A percentile compares a stretch with the other conserved stretches of the same genome.
These are phyloP conservation scores for Pteruthius melanotis DNA, from an alignment of 2,113 vertebrate genomes.

Conservation along the genomic window DNA sequence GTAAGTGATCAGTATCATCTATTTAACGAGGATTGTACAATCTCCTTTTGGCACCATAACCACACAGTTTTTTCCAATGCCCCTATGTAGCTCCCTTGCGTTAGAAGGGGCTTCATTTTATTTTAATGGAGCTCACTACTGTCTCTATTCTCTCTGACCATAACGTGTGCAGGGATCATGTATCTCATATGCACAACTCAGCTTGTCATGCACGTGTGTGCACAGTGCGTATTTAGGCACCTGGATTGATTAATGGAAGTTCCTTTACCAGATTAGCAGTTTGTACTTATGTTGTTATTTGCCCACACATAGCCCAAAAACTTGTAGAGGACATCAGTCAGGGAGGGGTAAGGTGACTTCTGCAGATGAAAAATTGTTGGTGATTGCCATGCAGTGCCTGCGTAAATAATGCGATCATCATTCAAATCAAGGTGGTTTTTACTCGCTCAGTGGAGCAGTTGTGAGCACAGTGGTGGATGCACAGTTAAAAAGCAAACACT, in stretches of 20 bases:
- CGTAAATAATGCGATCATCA: not conserved
- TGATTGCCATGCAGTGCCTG: not conserved
- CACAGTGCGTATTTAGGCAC: not conserved
- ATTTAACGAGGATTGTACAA: not conserved
- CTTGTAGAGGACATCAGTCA: not conserved
- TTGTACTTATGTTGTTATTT: not conserved
- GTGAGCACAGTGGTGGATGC: not conserved
- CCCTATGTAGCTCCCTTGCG: not conserved
- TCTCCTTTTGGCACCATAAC: not conserved
- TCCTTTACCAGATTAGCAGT: not conserved
- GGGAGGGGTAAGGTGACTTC: not conserved
- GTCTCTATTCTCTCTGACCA: fast-evolving
- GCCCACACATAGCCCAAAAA: not conserved
- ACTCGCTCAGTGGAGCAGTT: not conserved
- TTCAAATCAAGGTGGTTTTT: not conserved
- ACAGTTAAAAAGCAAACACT: not conserved
- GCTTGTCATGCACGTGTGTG: too few species aligned
- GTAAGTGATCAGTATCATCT: not conserved
- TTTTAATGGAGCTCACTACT: not conserved
- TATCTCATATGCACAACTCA: not conserved
- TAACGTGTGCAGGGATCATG: fast-evolving
- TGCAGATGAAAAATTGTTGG: not conserved
- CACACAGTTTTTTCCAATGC: not conserved
- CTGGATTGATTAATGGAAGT: not conserved
- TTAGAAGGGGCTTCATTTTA: not conserved